A percentile compares a stretch with the other conserved stretches of the same genome.
phyloP scores from a whole-genome alignment of 2,113 vertebrate genomes.

The Gallinago undulata region DNA sequence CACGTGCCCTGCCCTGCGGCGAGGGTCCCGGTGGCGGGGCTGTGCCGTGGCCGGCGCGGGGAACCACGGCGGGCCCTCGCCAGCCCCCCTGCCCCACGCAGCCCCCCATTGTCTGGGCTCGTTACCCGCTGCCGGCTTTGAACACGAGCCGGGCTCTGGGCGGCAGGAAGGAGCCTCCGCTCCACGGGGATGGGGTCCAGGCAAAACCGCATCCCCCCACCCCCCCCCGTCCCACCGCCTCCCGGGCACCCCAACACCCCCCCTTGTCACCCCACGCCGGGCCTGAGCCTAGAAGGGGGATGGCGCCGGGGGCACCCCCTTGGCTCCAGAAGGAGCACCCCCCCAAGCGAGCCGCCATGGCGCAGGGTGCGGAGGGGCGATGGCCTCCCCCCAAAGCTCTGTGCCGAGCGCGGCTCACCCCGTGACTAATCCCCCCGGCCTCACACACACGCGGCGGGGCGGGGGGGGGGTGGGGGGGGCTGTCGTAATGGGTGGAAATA shows the following conservation, averaged over 20 bases:
- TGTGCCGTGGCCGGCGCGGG: not conserved
- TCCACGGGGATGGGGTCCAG: not conserved
- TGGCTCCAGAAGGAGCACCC: not conserved
- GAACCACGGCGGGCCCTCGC: not conserved
- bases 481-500: conserved; percentile 54
- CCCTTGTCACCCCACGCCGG: not conserved
- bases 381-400: not conserved
- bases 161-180: conserved; percentile 37
- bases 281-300: not conserved
- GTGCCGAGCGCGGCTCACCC: not conserved
- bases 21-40: not conserved
- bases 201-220: not conserved
- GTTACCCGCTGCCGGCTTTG: conserved; percentile 3
- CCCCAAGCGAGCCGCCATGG: rapidly evolving
- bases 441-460: not conserved
- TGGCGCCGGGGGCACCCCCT: too few species aligned
- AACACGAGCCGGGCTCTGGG: not conserved
- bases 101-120: conserved; percentile 29
- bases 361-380: not conserved
- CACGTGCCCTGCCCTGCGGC: not conserved
- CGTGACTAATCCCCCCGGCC: conserved; percentile 55
- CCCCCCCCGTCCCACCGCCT: not conserved
- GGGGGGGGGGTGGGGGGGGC: not conserved
- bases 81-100: conserved; percentile 2
- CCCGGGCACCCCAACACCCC: not conserved